Base-by-base conservation (phyloP, 2,797 vertebrate species). In the Crenuchus spilurus region DNA sequence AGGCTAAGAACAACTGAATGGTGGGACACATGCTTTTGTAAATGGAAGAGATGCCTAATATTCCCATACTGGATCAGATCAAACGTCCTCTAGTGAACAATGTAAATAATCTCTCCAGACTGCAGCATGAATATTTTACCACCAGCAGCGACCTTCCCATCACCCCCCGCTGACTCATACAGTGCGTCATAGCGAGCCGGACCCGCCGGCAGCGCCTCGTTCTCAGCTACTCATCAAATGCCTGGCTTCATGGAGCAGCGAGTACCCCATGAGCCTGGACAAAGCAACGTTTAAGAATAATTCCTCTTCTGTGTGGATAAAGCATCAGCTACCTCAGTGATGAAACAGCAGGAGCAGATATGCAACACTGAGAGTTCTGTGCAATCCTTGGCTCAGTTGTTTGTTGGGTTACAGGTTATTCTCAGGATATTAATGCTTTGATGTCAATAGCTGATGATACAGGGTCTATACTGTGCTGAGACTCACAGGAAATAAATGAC, bases 101-200 rank as follows among this genome's bases (percentile, higher is more conserved):
- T 31, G 73, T 52, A 68, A 75, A 68, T 26, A 33, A 68, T 75
- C 35, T 75, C 42, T 11, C 31, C 16, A 63, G 48, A 48, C 39
- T 33, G 48, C 48, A 37, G 28, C 74, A 70, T 76, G 58, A 70
- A 70, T 76, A 70, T 70, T 76, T 63, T 64, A 70, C n/a, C 72
- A 75, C 11, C 44, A 62, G 35, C 46, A 26, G 48, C 39, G 31
- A 54, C 28, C 54, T 58, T 67, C 63, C n/a, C 63, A 24, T 68
- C 64, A 61, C 28, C 67, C 46, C 33, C 37, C 37, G 55, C 30
- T 79, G 65, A 76, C 49, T 76, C 74, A 76, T 46, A 70, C 58
- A 31, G 14, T 16, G n/a, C 48, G 37, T 75, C 74, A 70, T 30
- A 54, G 51, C 18, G 8, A 63, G 11, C 67, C 22, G 20, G 52